Evolutionary conservation across 2,113 vertebrate species (phyloP), one percentile per base, ranked within the genome.

Genomic region (Strix aluco): DNA sequence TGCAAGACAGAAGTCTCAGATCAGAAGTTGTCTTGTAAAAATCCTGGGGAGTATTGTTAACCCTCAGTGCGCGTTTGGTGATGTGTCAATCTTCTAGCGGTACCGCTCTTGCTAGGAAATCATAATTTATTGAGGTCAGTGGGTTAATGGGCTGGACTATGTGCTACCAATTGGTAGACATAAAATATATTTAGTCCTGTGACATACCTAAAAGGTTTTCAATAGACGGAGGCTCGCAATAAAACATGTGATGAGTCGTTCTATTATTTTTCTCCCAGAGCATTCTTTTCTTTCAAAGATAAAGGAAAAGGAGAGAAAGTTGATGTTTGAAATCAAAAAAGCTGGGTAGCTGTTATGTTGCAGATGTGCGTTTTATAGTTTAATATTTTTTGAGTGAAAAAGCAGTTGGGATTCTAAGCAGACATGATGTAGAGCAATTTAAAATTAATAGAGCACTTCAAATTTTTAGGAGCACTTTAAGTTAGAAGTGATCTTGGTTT

Each of bases 391-490:
- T 72, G 83, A 0, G 5, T 49, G 59, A 58, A 94, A 83, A 54
- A 94, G 89, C 69, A 96, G 92, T 89, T 90, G 88, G 49, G 94
- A 97, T 92, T 83, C 93, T 91, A 77, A 93, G 94, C 44, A 97
- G 67, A 49, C 79, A 92, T 92, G 74, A 96, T 84, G 55, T 88
- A 97, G 61, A 92, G 58, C 91, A 97, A 96, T 97, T 97, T 94
- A 93, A 97, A 97, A 97, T 93, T 97, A 95, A 96, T 92, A 96
- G 62, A 91, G 72, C 51, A 93, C 83, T 96, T 94, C 82, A 93
- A 36, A 88, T 94, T 95, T 96, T 97, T 95, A 97, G 86, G 69
- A 97, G 61, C 67, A 49, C 81, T 97, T 96, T 96, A 93, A 69
- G 71, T 93, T 95, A 88, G 81, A 69, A 89, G 44, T 69, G 89